Percentiles rank a stretch among this genome's conserved stretches.
Evolutionary conservation across 2,113 vertebrate species (phyloP).

Genomic region (Maylandia zebra): DNA sequence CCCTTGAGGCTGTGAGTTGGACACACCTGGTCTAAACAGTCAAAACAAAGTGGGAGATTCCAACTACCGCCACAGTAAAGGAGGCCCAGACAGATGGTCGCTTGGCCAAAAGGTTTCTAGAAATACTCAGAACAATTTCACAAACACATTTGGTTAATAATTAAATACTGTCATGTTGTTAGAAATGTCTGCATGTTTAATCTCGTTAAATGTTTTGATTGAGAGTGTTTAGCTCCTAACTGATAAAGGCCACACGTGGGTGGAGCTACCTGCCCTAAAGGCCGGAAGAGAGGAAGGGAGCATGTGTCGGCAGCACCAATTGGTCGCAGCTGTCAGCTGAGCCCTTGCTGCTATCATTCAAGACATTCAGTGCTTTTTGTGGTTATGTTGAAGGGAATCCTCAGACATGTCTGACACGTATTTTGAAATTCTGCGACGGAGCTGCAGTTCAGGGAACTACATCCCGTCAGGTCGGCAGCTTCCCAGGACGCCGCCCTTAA

Average conservation of each 20-base stretch:
- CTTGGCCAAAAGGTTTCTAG: neutral
- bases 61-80: neutral
- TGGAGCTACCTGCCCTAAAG: neutral
- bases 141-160: neutral
- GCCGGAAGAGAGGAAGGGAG: neutral
- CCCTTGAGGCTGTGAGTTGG: neutral
- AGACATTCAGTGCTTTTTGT: neutral
- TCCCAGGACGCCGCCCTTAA: conserved; percentile 7
- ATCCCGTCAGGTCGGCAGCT: conserved; percentile 31
- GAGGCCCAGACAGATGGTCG: neutral
- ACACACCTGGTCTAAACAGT: neutral
- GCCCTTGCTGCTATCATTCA: neutral
- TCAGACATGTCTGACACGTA: neutral
- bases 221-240: neutral
- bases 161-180: neutral
- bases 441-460: neutral
- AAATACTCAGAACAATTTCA: neutral
- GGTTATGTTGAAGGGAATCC: neutral
- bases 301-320: neutral
- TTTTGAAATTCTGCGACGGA: neutral
- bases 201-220: neutral
- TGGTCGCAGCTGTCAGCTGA: neutral
- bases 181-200: neutral
- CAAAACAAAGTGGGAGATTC: neutral
- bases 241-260: neutral